Base-by-base conservation (phyloP, 2,888 invertebrate species). In the Teinopalpus imperialis region DNA sequence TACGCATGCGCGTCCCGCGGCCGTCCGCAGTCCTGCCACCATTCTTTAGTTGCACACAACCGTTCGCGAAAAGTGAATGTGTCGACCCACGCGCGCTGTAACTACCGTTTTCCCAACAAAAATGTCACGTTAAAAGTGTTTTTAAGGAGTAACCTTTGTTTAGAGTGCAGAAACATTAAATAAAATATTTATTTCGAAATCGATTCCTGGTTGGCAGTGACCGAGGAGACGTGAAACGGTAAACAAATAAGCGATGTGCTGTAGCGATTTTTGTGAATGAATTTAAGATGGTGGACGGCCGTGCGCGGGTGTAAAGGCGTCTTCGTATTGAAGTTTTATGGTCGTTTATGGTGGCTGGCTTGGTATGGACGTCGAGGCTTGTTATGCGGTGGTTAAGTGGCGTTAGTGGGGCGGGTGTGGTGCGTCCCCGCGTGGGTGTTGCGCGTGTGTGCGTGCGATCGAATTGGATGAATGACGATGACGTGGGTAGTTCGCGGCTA, bases 221-320 rank as follows among this genome's bases (percentile, higher is more conserved):
- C 66, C 67, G 66, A 56, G 54, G 59, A 71, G 65, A 74, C 69
- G 74, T 64, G 57, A 79, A 77, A 75, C 74, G 77, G 85, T 87
- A 87, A 85, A 86, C 76, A 85, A 86, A 81, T 79, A 79, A 63
- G 63, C 51, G 60, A 55, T 73, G 56, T 74, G 72, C 64, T 65
- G 73, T 69, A 79, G 79, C 76, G 74, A 81, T 81, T 87, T 85
- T 88, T 87, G 87, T 88, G 87, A 88, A 88, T 88, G 87, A 87
- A 86, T 76, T 81, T 86, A 88, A 87, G 79, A 88, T 88, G 87
- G 87, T 81, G 85, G 87, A 74, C 77, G 74, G 52, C 56, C 63
- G 59, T 66, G 70, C 72, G 76, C 70, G 73, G 68, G 67, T 67
- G 70, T 68, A 60, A 61, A 66, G 64, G 68, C 67, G 69, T 62